phyloP scores from a whole-genome alignment of 2,888 invertebrate species.

The Aleiodes leptofemur region DNA sequence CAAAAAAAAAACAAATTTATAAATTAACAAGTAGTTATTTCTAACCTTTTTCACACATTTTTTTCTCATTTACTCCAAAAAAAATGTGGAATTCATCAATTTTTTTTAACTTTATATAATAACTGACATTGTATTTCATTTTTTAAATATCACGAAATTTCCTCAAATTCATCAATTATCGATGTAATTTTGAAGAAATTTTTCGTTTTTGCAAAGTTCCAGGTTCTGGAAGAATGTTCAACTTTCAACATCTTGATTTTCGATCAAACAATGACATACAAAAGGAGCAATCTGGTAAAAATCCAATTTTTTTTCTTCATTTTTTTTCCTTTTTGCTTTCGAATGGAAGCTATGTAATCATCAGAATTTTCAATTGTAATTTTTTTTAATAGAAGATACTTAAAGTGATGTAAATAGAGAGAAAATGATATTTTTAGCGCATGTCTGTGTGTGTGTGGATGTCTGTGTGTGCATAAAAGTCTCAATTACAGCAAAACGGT shows the following conservation, averaged over 20 bases:
- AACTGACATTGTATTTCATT: no score
- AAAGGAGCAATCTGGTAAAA: conserved; percentile 71
- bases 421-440: no score
- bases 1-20: background rate
- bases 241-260: conserved; percentile 71
- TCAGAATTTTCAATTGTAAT: no score
- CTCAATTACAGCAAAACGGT: no score
- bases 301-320: background rate
- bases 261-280: conserved; percentile 71
- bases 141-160: no score
- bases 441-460: no score
- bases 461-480: no score
- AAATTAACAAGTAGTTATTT: conserved; percentile 25
- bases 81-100: conserved; percentile 2
- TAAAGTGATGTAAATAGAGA: no score
- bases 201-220: conserved; percentile 36
- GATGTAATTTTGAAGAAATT: background rate
- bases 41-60: conserved; percentile 45
- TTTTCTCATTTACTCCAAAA: conserved; percentile 6
- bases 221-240: conserved; percentile 70
- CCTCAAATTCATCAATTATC: no score
- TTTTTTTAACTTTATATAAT: background rate
- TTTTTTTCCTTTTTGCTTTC: no score
- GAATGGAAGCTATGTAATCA: no score
- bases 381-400: no score